Evolutionary conservation across 1,140 invertebrate species (phyloP).

Genomic region (Zophobas atratus): DNA sequence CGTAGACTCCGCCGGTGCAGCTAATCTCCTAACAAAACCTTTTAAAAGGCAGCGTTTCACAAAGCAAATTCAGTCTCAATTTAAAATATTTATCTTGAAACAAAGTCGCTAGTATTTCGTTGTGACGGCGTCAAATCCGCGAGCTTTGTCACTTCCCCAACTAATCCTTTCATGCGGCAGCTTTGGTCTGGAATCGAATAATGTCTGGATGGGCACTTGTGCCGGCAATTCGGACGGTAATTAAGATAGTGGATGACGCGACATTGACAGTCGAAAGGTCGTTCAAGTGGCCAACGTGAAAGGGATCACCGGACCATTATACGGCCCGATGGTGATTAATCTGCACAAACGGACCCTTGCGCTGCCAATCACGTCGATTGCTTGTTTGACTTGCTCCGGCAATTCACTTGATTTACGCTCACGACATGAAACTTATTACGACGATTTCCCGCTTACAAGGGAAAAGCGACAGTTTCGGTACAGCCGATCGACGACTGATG

Average conservation of each 20-base stretch:
- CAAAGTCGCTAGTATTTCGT: neutral
- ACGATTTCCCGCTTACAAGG: neutral
- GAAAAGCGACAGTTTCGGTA: neutral
- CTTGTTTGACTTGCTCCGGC: constrained; percentile 52
- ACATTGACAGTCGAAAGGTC: constrained; percentile 58
- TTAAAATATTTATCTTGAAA: too few species aligned
- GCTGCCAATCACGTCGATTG: constrained; percentile 55
- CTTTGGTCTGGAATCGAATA: neutral
- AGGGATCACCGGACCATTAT: constrained; percentile 44
- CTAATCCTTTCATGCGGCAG: constrained; percentile 32
- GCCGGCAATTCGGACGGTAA: constrained; percentile 58
- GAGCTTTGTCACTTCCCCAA: constrained; percentile 7
- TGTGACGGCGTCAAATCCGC: constrained; percentile 2
- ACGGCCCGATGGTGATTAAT: constrained; percentile 52
- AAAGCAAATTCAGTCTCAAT: too few species aligned
- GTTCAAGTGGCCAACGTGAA: constrained; percentile 59
- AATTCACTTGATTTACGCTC: constrained; percentile 42
- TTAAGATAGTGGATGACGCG: constrained; percentile 59
- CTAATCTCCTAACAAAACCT: too few species aligned
- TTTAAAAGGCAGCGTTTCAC: too few species aligned
- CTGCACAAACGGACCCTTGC: constrained; percentile 51
- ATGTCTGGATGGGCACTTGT: constrained; percentile 39
- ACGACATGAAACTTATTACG: constrained; percentile 9
- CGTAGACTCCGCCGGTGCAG: too few species aligned
- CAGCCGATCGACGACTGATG: neutral